Evolutionary conservation across 2,113 vertebrate genomes (phyloP).

Genomic region (Ictalurus punctatus): DNA sequence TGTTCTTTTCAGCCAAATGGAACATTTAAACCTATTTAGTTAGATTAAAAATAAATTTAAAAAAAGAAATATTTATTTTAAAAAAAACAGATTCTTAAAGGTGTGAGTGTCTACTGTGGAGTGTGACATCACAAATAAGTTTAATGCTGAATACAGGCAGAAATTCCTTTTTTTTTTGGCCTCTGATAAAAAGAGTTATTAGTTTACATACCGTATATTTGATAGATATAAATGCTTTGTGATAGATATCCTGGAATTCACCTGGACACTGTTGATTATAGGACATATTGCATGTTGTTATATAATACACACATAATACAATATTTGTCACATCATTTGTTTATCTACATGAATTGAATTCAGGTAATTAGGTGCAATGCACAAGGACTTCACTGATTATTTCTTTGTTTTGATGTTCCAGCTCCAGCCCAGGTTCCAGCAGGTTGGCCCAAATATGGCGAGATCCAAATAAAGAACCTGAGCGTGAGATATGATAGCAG

Average conservation of each 20-base stretch:
- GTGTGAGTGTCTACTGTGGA: too few relatives aligned
- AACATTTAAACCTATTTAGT: too few relatives aligned
- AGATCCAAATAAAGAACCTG: conserved; percentile 96
- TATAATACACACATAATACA: neutral
- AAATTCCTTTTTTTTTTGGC: too few relatives aligned
- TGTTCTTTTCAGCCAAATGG: too few relatives aligned
- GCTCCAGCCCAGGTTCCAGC: conserved; percentile 89
- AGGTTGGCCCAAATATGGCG: conserved; percentile 90
- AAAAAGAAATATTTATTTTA: too few relatives aligned
- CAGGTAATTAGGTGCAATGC: neutral
- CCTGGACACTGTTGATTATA: neutral
- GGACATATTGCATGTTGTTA: neutral
- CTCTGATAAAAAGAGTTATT: too few relatives aligned
- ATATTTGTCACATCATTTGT: neutral
- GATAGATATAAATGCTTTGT: neutral
- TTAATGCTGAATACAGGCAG: too few relatives aligned
- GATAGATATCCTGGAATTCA: neutral
- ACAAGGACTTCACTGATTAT: neutral
- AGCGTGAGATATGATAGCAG: conserved; percentile 92
- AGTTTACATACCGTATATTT: neutral
- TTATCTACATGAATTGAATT: neutral
- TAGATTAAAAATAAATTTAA: too few relatives aligned
- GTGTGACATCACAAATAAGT: too few relatives aligned
- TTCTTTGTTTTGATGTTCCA: conserved; percentile 57
- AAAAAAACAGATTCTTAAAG: too few relatives aligned